Evolutionary conservation across 2,113 vertebrate genomes (phyloP).

Genomic region (Paramisgurnus dabryanus): DNA sequence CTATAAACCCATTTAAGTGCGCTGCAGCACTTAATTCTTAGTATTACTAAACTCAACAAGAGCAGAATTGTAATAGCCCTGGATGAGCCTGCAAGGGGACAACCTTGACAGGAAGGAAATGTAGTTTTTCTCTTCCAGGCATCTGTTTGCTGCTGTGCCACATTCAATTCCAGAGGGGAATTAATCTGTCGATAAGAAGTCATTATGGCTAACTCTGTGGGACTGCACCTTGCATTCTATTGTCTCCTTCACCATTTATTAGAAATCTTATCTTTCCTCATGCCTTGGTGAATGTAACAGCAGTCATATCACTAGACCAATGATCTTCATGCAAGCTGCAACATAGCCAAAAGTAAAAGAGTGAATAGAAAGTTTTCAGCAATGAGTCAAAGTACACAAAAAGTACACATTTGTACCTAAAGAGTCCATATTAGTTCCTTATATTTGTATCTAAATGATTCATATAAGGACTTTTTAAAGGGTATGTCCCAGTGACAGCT

Average conservation of each 20-base stretch:
- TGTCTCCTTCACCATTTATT: conserved; percentile 27
- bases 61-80: background rate
- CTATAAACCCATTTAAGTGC: too few relatives aligned
- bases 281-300: conserved; percentile 12
- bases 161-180: conserved; percentile 48
- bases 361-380: background rate
- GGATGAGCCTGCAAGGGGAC: background rate
- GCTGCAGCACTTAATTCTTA: background rate
- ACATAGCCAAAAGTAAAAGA: background rate
- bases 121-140: conserved; percentile 10
- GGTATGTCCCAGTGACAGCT: too few relatives aligned
- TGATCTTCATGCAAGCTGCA: conserved; percentile 3
- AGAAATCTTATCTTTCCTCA: conserved; percentile 30
- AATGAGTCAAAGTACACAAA: background rate
- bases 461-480: too few relatives aligned
- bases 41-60: background rate
- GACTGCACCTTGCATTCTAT: conserved; percentile 32
- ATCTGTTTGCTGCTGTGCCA: conserved; percentile 41
- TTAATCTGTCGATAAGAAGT: conserved; percentile 46
- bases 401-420: too few relatives aligned
- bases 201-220: conserved; percentile 36
- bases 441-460: too few relatives aligned
- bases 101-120: conserved; percentile 1
- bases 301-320: conserved; percentile 15
- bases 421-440: too few relatives aligned